Conservation (phyloP, 2,113 vertebrate genomes). For the Rattus norvegicus region GRCr8 NC_086020.1:200695501-200696000, state of each 20-base stretch:
- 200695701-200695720: background rate
- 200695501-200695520: background rate
- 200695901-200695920: no score
- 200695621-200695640: background rate
- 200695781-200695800: no score
- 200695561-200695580: background rate
- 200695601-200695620: background rate
- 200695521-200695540: background rate
- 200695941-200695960: no score
- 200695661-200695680: background rate
- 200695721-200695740: conserved; percentile 1
- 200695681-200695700: background rate
- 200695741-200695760: background rate
- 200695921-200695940: no score
- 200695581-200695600: background rate
- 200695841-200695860: no score
- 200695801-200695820: no score
- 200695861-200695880: no score
- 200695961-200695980: no score
- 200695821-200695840: no score
- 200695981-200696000: no score
- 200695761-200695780: background rate
- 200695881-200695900: no score
- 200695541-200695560: background rate
- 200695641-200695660: background rate